Evolutionary conservation across 2,888 invertebrate species (phyloP).

Genomic region (Brachyptera putata): DNA sequence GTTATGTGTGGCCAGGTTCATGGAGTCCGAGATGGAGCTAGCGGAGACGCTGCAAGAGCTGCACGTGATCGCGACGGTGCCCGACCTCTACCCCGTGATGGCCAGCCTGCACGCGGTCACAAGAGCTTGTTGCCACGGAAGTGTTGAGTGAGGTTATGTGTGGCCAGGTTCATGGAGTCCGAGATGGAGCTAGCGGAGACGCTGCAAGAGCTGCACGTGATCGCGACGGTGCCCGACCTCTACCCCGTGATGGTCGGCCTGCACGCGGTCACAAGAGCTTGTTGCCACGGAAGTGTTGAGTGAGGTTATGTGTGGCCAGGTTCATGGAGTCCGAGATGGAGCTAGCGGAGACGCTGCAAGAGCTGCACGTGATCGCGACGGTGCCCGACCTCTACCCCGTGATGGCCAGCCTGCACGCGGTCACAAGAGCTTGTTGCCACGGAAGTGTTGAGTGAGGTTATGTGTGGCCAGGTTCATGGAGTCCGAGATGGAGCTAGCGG

Average conservation of each 20-base stretch:
- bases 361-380: slow-evolving; percentile 90
- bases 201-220: slow-evolving; percentile 83
- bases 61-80: slow-evolving; percentile 91
- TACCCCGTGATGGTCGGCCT: slow-evolving; percentile 88
- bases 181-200: slow-evolving; percentile 90
- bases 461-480: slow-evolving; percentile 93
- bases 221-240: slow-evolving; percentile 93
- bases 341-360: slow-evolving; percentile 80
- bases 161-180: slow-evolving; percentile 91
- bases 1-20: too few species aligned
- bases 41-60: slow-evolving; percentile 85
- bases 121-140: too few species aligned
- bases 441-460: too few species aligned
- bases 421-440: too few species aligned
- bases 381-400: slow-evolving; percentile 92
- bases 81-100: too few species aligned
- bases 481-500: slow-evolving; percentile 91
- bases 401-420: slow-evolving; percentile 81
- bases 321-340: slow-evolving; percentile 98
- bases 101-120: too few species aligned
- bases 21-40: slow-evolving; percentile 93
- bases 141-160: too few species aligned
- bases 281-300: too few species aligned
- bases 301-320: too few species aligned
- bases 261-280: slow-evolving; percentile 83